phyloP scores from a whole-genome alignment of 2,113 vertebrate genomes.

The Acanthochromis polyacanthus region DNA sequence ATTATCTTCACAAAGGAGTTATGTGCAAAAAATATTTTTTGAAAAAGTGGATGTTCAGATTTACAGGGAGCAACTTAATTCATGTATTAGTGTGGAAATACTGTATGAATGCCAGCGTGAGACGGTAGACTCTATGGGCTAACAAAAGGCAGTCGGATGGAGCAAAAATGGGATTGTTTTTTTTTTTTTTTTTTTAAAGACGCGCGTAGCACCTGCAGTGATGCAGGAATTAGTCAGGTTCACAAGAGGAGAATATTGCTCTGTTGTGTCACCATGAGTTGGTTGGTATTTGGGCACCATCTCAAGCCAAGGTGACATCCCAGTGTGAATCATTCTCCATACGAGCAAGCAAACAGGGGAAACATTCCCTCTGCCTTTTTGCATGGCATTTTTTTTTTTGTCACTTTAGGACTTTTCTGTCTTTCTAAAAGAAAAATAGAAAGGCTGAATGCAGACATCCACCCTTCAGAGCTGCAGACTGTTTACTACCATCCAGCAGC shows the following conservation, averaged over 20 bases:
- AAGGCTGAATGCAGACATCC: no score
- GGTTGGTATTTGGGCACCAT: constrained; percentile 12
- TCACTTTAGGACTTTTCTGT: no score
- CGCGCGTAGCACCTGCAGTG: no score
- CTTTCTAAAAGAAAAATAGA: no score
- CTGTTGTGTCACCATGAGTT: constrained; percentile 20
- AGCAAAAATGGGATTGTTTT: background rate
- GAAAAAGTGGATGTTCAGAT: background rate
- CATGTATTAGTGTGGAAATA: background rate
- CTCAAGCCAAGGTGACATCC: constrained; percentile 29
- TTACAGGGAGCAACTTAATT: background rate
- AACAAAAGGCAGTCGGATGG: background rate
- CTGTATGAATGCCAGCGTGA: no score
- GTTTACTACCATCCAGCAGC: background rate
- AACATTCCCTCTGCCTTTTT: background rate
- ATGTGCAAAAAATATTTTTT: background rate
- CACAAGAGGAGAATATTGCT: constrained; percentile 2
- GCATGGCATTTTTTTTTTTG: no score
- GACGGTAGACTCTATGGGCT: no score
- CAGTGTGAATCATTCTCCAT: constrained; percentile 6
- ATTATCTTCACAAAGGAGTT: background rate
- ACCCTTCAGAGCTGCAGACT: no score
- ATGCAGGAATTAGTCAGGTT: constrained; percentile 31
- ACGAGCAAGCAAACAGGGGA: background rate
- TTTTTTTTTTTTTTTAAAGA: no score